phyloP scores from a whole-genome alignment of 2,113 vertebrate genomes.

The Chaetorhynchus papuensis region DNA sequence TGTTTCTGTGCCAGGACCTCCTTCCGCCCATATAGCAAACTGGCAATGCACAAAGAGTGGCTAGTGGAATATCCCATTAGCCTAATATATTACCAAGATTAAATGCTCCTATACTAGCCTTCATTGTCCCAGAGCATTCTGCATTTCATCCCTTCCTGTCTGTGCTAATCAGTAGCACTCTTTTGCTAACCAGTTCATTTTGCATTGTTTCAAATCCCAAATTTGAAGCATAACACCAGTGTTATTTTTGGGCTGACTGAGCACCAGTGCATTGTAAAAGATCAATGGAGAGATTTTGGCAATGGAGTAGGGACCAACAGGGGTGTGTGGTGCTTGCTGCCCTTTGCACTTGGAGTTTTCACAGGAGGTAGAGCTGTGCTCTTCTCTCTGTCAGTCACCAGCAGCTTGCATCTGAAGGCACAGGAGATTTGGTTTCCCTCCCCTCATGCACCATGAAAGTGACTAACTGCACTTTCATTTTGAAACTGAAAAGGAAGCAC shows the following conservation, averaged over 20 bases:
- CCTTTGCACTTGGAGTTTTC: neutral
- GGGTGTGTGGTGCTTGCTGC: neutral
- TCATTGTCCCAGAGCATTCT: neutral
- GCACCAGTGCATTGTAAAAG: neutral
- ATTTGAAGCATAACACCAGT: neutral
- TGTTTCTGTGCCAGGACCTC: neutral
- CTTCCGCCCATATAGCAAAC: neutral
- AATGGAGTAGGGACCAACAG: neutral
- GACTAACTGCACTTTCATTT: neutral
- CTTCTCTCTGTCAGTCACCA: neutral
- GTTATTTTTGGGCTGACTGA: slow-evolving; percentile 19
- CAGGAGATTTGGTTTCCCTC: neutral
- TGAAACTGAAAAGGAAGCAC: neutral
- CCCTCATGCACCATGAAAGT: neutral
- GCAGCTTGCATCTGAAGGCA: neutral
- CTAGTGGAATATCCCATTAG: neutral
- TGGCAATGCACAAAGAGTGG: neutral
- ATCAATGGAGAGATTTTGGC: neutral
- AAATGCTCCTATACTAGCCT: neutral
- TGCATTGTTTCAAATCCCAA: slow-evolving; percentile 9
- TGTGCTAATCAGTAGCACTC: neutral
- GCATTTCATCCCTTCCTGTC: neutral
- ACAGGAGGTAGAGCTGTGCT: neutral
- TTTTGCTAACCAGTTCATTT: neutral
- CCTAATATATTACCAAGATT: neutral